A percentile compares a stretch with the other conserved stretches of the same genome.
Evolutionary conservation across 2,113 vertebrate genomes (phyloP).

Genomic region (Tamias sibiricus): DNA sequence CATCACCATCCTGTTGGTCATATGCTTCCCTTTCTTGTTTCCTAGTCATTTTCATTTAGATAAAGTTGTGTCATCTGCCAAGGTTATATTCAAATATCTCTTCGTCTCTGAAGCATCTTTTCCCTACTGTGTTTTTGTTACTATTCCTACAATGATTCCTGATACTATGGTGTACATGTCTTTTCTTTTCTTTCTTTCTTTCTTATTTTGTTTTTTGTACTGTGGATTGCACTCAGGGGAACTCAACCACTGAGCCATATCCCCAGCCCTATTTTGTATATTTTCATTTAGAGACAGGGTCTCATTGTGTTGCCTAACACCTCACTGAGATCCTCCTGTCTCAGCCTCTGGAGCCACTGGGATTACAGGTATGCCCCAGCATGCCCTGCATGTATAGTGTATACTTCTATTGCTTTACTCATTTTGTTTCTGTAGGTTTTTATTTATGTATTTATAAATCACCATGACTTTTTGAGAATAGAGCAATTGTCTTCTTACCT

Average conservation of each 20-base stretch:
- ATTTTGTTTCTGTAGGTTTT: background rate
- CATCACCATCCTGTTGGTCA: background rate
- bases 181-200: no score
- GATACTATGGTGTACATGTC: background rate
- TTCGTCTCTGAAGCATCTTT: background rate
- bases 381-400: background rate
- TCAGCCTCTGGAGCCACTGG: no score
- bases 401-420: background rate
- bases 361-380: no score
- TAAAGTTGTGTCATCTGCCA: conserved; percentile 4
- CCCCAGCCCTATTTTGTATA: no score
- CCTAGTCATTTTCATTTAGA: background rate
- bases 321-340: no score
- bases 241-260: no score
- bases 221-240: no score
- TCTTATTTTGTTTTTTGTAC: no score
- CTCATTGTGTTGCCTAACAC: no score
- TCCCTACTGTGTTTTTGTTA: background rate
- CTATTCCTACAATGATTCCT: background rate
- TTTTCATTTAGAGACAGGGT: no score
- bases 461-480: background rate
- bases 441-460: background rate
- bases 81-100: background rate
- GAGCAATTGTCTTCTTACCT: background rate
- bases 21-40: background rate